phyloP scores from a whole-genome alignment of 2,113 vertebrate species.

The Tyrannus savana region DNA sequence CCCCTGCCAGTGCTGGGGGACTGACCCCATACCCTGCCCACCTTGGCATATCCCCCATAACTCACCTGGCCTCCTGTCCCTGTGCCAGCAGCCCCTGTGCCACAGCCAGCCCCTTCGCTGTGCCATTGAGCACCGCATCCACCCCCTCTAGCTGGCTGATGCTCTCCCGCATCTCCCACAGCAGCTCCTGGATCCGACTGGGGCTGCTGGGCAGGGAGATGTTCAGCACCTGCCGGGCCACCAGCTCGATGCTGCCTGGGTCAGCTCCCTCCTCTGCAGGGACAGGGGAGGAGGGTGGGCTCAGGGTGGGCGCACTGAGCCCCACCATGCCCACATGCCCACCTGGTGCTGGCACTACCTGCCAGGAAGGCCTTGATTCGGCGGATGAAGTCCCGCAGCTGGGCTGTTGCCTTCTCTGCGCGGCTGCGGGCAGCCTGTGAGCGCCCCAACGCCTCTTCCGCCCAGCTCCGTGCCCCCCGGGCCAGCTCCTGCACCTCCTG shows the following conservation, averaged over 20 bases:
- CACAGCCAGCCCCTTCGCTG: conserved; percentile 58
- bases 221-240: conserved; percentile 80
- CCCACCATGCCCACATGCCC: rapidly evolving
- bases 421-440: conserved; percentile 73
- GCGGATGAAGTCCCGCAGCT: conserved; percentile 82
- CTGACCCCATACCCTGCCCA: background rate
- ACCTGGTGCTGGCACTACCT: conserved; percentile 40
- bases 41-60: background rate
- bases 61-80: conserved; percentile 78
- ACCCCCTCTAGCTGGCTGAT: conserved; percentile 75
- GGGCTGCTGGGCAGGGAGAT: conserved; percentile 80
- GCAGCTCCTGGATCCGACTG: conserved; percentile 61
- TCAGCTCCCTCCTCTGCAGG: conserved; percentile 85
- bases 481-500: conserved; percentile 80
- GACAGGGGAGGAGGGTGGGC: background rate
- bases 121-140: conserved; percentile 76
- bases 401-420: conserved; percentile 76
- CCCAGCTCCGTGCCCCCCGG: conserved; percentile 72
- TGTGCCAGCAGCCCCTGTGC: conserved; percentile 73
- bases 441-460: conserved; percentile 70
- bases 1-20: background rate
- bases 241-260: conserved; percentile 84
- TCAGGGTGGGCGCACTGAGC: rapidly evolving
- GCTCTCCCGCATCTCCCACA: conserved; percentile 76
- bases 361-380: conserved; percentile 85